These are phyloP conservation scores for Erethizon dorsatum DNA, from an alignment of 2,797 vertebrate genomes.

Conservation along the genomic window DNA sequence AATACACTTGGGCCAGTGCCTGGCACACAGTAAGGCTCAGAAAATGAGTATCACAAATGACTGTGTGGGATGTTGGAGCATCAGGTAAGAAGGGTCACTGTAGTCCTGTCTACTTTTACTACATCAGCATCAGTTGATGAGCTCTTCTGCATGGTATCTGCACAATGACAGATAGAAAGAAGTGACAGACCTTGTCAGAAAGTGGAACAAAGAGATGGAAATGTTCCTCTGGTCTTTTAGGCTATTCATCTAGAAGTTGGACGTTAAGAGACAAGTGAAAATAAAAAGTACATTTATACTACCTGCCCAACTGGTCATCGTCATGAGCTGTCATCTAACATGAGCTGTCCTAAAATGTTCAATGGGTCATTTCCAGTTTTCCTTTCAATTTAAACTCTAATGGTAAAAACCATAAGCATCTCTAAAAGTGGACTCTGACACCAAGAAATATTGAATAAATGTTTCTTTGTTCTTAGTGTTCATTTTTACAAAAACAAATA, in stretches of 20 bases:
- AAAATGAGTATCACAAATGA: neutral
- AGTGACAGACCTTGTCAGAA: constrained; percentile 21
- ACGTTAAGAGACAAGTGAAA: constrained; percentile 10
- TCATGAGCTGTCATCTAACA: neutral
- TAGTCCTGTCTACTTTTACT: neutral
- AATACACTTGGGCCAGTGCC: neutral
- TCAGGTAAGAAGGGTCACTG: neutral
- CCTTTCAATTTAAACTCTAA: neutral
- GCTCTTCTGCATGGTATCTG: neutral
- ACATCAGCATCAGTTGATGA: neutral
- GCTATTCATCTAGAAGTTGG: neutral
- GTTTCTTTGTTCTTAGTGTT: constrained; percentile 19
- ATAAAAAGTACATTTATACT: neutral
- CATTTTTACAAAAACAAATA: neutral
- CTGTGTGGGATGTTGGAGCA: neutral
- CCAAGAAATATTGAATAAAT: constrained; percentile 39
- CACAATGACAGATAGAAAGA: neutral
- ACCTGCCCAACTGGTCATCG: neutral
- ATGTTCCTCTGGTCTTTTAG: neutral
- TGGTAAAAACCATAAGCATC: neutral
- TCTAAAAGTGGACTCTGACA: neutral
- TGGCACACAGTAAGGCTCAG: neutral
- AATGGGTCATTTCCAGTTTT: neutral
- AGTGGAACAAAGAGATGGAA: neutral
- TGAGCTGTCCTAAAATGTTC: neutral